phyloP scores from a whole-genome alignment of 2,888 invertebrate genomes.

The Nemoura dubitans region DNA sequence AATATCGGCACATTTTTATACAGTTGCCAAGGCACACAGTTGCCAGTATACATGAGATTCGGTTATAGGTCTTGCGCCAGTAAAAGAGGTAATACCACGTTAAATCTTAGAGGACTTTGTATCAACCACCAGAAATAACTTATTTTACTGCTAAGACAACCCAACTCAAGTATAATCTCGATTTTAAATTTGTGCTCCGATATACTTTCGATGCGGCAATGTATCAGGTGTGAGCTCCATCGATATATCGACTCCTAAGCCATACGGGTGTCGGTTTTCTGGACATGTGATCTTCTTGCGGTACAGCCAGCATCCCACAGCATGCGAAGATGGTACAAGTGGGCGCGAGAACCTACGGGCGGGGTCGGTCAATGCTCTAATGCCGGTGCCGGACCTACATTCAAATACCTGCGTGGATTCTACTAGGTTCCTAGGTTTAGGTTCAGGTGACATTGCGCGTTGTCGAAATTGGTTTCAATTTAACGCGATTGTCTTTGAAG shows the following conservation, averaged over 20 bases:
- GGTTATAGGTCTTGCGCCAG: neutral
- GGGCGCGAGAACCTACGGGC: neutral
- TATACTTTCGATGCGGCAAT: neutral
- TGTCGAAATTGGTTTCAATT: no score
- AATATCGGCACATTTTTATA: neutral
- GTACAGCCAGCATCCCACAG: neutral
- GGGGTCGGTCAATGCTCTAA: neutral
- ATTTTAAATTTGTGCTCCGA: no score
- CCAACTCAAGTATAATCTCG: no score
- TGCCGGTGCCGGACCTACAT: neutral
- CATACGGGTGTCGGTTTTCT: neutral
- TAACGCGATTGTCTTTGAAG: no score
- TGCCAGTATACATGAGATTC: neutral
- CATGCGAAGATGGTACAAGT: neutral
- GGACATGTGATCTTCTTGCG: neutral
- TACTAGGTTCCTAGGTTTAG: no score
- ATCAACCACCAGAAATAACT: no score
- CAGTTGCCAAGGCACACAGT: no score
- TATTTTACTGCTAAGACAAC: no score
- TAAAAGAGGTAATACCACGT: neutral
- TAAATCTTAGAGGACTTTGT: neutral
- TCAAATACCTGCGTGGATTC: neutral
- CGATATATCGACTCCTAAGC: neutral
- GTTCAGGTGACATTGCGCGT: no score
- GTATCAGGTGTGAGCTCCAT: neutral